A percentile compares a stretch with the other conserved stretches of the same genome.
These are phyloP conservation scores for Halcyon leucocephala DNA, from an alignment of 2,797 vertebrate genomes.

Conservation along the genomic window DNA sequence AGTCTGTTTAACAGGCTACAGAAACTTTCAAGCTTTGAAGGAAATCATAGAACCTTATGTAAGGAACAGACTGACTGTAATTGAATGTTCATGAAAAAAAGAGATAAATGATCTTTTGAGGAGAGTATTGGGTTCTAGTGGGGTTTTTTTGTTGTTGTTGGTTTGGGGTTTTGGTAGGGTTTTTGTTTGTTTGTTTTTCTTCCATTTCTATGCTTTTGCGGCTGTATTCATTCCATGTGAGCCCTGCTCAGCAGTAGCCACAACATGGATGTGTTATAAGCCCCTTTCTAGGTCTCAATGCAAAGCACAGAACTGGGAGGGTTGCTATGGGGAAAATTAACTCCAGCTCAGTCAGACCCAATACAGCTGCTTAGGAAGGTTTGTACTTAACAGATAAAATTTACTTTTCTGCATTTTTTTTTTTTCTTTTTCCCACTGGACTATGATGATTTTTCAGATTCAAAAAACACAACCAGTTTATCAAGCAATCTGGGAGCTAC, in stretches of 20 bases:
- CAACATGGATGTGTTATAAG: no score
- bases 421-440: not conserved
- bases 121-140: not conserved
- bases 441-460: not conserved
- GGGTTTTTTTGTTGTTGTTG: no score
- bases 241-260: no score
- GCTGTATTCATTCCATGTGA: not conserved
- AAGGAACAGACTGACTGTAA: not conserved
- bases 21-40: not conserved
- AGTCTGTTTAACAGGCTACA: not conserved
- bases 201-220: not conserved
- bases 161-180: not conserved
- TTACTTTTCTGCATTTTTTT: not conserved
- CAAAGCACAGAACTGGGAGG: no score
- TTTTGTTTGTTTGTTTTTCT: not conserved
- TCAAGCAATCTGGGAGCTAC: not conserved
- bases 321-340: no score
- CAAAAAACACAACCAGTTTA: not conserved
- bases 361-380: not conserved
- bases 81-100: not conserved
- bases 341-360: no score
- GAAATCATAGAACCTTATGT: not conserved
- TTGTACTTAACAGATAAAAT: not conserved
- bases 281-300: no score
- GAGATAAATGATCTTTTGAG: not conserved